Conservation (phyloP, 2,797 vertebrate species). For the Macropus fuliginosus region DNA sequence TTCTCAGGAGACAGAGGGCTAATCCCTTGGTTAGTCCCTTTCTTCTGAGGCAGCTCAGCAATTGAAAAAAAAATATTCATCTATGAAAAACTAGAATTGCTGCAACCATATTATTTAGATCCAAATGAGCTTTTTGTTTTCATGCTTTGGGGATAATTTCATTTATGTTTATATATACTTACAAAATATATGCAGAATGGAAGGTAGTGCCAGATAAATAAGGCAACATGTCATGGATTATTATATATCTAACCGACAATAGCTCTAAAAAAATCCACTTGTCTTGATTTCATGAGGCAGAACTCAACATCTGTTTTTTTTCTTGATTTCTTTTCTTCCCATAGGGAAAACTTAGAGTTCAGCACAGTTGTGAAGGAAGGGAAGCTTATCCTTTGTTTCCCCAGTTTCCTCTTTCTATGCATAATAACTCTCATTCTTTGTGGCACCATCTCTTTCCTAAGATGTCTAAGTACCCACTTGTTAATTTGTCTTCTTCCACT, state of each 20-base stretch:
- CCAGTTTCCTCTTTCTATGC: neutral
- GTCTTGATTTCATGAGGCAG: neutral
- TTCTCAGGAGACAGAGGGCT: neutral
- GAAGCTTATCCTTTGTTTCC: neutral
- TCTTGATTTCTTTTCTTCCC: neutral
- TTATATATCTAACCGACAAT: neutral
- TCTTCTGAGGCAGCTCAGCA: neutral
- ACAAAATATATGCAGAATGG: slow-evolving; percentile 4
- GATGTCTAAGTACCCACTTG: neutral
- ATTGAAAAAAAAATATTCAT: slow-evolving; percentile 43
- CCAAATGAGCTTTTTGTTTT: slow-evolving; percentile 27
- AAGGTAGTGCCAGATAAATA: slow-evolving; percentile 15
- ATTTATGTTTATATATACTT: slow-evolving; percentile 2
- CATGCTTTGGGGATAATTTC: slow-evolving; percentile 42
- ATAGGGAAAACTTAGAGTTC: neutral
- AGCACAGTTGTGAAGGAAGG: neutral
- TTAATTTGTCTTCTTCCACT: neutral
- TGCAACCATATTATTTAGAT: slow-evolving; percentile 27
- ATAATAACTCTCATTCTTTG: neutral
- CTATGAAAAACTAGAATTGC: neutral
- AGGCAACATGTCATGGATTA: slow-evolving; percentile 37
- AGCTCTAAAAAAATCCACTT: rapidly evolving
- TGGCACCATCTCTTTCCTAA: neutral
- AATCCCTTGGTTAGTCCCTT: neutral
- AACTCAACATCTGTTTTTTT: neutral